Percentiles rank a stretch among this genome's conserved stretches.
Conservation (phyloP, 2,113 vertebrate genomes). For the Rynchops niger region DNA sequence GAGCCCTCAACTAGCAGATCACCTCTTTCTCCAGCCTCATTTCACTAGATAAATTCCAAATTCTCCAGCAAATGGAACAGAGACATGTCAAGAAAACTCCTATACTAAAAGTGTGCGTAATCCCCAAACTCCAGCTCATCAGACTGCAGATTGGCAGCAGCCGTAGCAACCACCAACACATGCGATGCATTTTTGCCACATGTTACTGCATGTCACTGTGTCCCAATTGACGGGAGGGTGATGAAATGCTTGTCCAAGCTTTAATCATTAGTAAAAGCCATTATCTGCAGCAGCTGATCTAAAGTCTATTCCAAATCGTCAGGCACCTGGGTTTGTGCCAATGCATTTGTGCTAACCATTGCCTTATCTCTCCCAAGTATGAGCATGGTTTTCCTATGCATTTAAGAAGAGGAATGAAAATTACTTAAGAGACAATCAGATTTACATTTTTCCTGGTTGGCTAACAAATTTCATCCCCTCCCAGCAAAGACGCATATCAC, state of each 20-base stretch:
- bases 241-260: background rate
- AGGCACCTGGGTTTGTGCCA: slow-evolving; percentile 38
- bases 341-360: background rate
- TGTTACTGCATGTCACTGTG: slow-evolving; percentile 16
- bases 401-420: slow-evolving; percentile 2
- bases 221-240: slow-evolving; percentile 7
- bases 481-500: background rate
- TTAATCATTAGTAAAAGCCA: slow-evolving; percentile 61
- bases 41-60: background rate
- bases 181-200: background rate
- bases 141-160: background rate
- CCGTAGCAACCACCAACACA: background rate
- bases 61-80: background rate
- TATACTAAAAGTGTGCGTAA: background rate
- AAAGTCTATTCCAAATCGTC: background rate
- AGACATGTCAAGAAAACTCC: background rate
- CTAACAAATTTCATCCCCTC: background rate
- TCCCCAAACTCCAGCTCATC: background rate
- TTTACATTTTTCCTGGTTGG: background rate
- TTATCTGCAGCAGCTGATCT: slow-evolving; percentile 33
- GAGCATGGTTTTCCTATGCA: background rate
- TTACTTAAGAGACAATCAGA: background rate
- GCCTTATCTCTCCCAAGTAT: background rate
- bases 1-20: background rate
- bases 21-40: background rate